Evolutionary conservation across 2,888 invertebrate genomes (phyloP).

Genomic region (Sympetrum striolatum): DNA sequence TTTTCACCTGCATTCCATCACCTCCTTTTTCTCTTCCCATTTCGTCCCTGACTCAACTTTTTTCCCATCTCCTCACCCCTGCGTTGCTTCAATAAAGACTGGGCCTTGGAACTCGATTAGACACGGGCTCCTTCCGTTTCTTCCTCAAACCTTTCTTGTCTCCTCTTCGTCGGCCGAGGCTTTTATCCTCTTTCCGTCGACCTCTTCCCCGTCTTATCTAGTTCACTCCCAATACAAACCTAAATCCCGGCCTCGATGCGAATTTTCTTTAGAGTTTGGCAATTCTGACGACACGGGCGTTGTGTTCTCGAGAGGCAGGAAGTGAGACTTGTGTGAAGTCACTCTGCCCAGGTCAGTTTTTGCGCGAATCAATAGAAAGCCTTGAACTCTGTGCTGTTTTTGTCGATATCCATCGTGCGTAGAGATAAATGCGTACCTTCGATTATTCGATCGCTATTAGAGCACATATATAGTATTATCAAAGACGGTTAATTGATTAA

Average conservation of each 20-base stretch:
- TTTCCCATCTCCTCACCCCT: neutral
- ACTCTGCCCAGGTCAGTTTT: too few relatives aligned
- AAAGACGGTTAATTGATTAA: too few relatives aligned
- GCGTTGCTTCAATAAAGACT: slow-evolving; percentile 34
- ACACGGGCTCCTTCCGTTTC: slow-evolving; percentile 34
- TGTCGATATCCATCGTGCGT: too few relatives aligned
- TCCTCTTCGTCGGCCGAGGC: neutral
- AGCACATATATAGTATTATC: too few relatives aligned
- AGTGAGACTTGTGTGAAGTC: too few relatives aligned
- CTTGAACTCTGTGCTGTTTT: too few relatives aligned
- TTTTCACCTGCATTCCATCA: slow-evolving; percentile 6
- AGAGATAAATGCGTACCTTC: too few relatives aligned
- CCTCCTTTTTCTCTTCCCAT: neutral
- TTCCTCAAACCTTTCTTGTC: slow-evolving; percentile 17
- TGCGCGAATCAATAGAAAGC: too few relatives aligned
- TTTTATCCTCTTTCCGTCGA: neutral
- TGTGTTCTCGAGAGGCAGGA: too few relatives aligned
- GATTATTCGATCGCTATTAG: too few relatives aligned
- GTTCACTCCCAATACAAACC: neutral
- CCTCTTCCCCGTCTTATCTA: neutral
- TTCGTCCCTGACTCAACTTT: neutral
- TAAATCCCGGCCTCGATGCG: neutral
- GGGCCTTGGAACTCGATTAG: slow-evolving; percentile 34
- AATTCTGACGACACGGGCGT: too few relatives aligned
- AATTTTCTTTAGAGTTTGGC: too few relatives aligned